Evolutionary conservation across 2,797 vertebrate species (phyloP), one percentile per base, ranked within the genome.

Genomic region (Parauchenoglanis ngamensis): DNA sequence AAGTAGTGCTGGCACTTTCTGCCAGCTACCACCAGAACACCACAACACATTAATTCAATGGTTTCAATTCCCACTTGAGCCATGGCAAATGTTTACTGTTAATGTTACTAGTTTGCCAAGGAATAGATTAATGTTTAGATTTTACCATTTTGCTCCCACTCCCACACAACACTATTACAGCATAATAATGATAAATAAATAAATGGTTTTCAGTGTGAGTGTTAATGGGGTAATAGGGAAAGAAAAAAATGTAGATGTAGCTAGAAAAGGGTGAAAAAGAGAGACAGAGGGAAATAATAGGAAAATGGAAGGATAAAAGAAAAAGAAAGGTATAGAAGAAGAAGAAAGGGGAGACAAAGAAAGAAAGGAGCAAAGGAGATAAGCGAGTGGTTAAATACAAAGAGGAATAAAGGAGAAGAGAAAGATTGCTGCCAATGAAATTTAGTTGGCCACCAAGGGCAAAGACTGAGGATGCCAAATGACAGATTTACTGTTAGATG

Each of bases 281-380:
- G 28, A 67, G 13, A 31, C n/a, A 67, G 7, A 44, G 68, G 8
- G 35, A 70, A 2, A 87, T 89, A 12, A 57, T 84, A 28, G 63
- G 80, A 84, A 89, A 88, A 35, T 35, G 35, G 35, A 65, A 65
- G 12, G 28, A n/a, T 10, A 65, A 65, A n/a, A 65, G 61, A 10
- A 65, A 65, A 25, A 65, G 25, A 65, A 25, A 7, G n/a, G 31
- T 23, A 10, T n/a, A 35, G 35, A 35, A 68, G 57, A 44, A 61
- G 63, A 49, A 86, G 83, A 84, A 75, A 28, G 63, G 63, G 65
- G 73, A 85, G 73, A 84, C n/a, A 13, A 85, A 88, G 85, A 88
- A 79, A 40, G 78, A 68, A 35, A 35, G 5, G 15, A 68, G 15
- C 19, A 40, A 23, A 35, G 35, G 7, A 40, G 35, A 72, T 17